These are phyloP conservation scores for Podarcis muralis DNA, from an alignment of 2,113 vertebrate genomes.

Conservation along the genomic window DNA sequence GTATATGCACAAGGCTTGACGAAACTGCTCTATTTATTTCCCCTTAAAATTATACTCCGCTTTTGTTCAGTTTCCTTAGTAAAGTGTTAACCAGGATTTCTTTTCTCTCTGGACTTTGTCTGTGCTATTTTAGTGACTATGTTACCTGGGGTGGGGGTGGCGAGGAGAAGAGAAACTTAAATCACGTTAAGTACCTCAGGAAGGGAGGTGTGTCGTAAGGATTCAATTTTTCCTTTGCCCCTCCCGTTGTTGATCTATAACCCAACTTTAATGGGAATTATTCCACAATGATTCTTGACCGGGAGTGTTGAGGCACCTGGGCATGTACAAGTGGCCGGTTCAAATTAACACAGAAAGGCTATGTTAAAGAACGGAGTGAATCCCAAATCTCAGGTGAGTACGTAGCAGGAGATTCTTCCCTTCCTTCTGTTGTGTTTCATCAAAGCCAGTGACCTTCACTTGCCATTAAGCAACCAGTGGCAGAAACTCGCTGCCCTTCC, in stretches of 20 bases:
- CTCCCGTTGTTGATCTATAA: not conserved
- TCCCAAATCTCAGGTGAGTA: not conserved
- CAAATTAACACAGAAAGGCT: not conserved
- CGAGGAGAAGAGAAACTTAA: no score
- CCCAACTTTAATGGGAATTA: not conserved
- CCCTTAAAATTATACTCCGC: no score
- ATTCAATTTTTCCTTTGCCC: not conserved
- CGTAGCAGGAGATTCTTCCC: not conserved
- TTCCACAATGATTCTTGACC: not conserved
- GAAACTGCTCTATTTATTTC: no score
- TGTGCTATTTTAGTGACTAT: no score
- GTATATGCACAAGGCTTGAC: no score
- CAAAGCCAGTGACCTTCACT: slow-evolving; percentile 43
- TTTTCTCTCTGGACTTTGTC: no score
- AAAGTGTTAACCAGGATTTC: no score
- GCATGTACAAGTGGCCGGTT: not conserved
- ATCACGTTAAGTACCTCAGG: not conserved
- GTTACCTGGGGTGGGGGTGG: no score
- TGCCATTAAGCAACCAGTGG: slow-evolving; percentile 31
- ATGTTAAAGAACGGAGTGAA: not conserved
- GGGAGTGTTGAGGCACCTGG: not conserved
- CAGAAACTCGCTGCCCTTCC: not conserved
- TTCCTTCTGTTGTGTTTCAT: not conserved
- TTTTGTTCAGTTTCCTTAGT: no score
- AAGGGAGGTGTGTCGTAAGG: not conserved